Evolutionary conservation across 1,140 invertebrate genomes (phyloP).

Genomic region (Scaptomyza montana): DNA sequence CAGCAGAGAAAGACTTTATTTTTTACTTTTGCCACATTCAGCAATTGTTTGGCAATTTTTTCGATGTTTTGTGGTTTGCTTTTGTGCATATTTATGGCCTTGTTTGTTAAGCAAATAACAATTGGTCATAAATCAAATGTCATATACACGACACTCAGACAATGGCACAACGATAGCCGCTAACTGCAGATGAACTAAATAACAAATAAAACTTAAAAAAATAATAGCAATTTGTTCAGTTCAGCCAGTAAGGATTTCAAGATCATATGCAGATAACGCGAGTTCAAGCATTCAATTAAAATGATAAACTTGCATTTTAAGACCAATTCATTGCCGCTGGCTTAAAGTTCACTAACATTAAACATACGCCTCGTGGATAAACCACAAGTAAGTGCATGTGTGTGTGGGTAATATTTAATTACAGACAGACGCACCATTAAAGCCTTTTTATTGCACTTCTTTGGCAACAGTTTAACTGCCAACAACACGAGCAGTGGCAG

Average conservation of each 20-base stretch:
- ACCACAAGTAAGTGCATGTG: slow-evolving; percentile 7
- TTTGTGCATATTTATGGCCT: slow-evolving; percentile 64
- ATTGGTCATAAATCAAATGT: slow-evolving; percentile 67
- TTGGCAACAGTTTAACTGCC: slow-evolving; percentile 68
- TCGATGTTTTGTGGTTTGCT: slow-evolving; percentile 26
- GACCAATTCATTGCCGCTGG: slow-evolving; percentile 32
- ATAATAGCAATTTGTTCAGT: neutral
- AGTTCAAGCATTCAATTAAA: slow-evolving; percentile 59
- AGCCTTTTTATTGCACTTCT: slow-evolving; percentile 75
- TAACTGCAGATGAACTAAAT: slow-evolving; percentile 13
- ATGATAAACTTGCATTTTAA: slow-evolving; percentile 60
- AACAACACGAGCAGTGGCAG: slow-evolving; percentile 40
- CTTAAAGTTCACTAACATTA: slow-evolving; percentile 68
- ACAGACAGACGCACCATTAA: slow-evolving; percentile 75
- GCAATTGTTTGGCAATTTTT: slow-evolving; percentile 32
- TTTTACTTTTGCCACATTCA: slow-evolving; percentile 29
- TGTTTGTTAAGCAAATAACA: slow-evolving; percentile 67
- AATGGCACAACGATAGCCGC: slow-evolving; percentile 23
- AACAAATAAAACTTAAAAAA: slow-evolving; percentile 16
- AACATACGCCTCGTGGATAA: slow-evolving; percentile 54
- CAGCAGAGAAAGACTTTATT: slow-evolving; percentile 10
- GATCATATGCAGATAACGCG: slow-evolving; percentile 14
- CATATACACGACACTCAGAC: slow-evolving; percentile 46
- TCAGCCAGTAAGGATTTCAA: slow-evolving; percentile 12
- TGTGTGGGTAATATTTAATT: slow-evolving; percentile 61